Conservation (phyloP, 2,797 vertebrate species). For the Peromyscus eremicus region DNA sequence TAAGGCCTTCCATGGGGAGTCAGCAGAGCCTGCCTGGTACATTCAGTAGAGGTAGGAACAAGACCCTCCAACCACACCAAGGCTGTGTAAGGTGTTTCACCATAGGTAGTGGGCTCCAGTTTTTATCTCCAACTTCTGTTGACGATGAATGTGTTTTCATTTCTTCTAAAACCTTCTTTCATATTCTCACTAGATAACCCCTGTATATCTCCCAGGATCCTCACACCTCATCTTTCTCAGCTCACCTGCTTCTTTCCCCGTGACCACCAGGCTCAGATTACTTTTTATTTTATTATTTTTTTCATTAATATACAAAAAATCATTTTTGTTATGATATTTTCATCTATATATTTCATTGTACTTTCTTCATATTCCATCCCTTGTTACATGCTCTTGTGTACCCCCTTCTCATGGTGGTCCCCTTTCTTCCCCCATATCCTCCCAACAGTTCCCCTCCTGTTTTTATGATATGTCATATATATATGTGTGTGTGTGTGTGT, state of each 20-base stretch:
- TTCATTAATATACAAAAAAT: background rate
- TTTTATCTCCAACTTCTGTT: background rate
- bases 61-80: no score
- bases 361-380: background rate
- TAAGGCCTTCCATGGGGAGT: no score
- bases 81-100: no score
- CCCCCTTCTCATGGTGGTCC: background rate
- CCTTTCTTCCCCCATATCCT: background rate
- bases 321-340: background rate
- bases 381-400: background rate
- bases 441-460: no score
- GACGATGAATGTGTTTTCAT: background rate
- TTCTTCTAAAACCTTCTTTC: background rate
- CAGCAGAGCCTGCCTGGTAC: no score
- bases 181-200: background rate
- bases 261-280: background rate
- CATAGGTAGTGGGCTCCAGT: no score
- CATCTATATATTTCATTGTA: background rate
- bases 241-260: background rate
- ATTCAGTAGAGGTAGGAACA: no score
- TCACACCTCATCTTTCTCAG: background rate
- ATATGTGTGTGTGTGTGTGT: no score
- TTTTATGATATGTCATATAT: background rate
- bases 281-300: background rate
- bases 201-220: background rate